phyloP scores from a whole-genome alignment of 2,797 vertebrate genomes.

The Loriculus beryllinus region DNA sequence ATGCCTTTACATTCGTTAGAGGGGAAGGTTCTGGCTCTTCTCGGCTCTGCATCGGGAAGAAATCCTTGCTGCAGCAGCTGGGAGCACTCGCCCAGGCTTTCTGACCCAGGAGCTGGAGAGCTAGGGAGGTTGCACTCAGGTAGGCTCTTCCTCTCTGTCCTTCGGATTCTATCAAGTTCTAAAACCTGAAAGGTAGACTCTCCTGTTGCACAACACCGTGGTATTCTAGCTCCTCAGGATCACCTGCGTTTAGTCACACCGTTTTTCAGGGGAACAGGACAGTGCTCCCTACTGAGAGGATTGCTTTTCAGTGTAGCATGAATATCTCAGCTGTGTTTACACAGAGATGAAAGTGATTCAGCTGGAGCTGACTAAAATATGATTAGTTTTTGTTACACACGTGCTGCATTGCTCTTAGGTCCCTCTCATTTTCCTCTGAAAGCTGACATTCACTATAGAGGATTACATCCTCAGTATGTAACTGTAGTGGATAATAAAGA shows the following conservation, averaged over 20 bases:
- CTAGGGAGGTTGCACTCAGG: fast-evolving
- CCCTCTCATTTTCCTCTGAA: background rate
- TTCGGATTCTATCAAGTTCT: fast-evolving
- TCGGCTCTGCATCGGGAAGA: fast-evolving
- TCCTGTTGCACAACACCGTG: background rate
- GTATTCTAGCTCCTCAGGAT: background rate
- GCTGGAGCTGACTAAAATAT: background rate
- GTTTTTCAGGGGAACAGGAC: background rate
- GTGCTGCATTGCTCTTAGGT: background rate
- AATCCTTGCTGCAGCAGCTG: fast-evolving
- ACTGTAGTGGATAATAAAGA: background rate
- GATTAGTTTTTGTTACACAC: background rate
- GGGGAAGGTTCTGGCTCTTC: background rate
- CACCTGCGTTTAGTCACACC: fast-evolving
- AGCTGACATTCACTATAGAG: fast-evolving
- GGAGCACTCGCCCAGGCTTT: background rate
- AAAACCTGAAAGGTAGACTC: too few species aligned
- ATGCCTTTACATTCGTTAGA: too few species aligned
- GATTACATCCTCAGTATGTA: fast-evolving
- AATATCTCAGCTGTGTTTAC: background rate
- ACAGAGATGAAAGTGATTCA: background rate
- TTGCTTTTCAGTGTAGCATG: background rate
- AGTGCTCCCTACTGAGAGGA: background rate
- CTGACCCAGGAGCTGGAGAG: background rate
- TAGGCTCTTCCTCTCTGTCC: background rate